phyloP scores from a whole-genome alignment of 1,140 invertebrate species.

The Potamilus streckersoni region DNA sequence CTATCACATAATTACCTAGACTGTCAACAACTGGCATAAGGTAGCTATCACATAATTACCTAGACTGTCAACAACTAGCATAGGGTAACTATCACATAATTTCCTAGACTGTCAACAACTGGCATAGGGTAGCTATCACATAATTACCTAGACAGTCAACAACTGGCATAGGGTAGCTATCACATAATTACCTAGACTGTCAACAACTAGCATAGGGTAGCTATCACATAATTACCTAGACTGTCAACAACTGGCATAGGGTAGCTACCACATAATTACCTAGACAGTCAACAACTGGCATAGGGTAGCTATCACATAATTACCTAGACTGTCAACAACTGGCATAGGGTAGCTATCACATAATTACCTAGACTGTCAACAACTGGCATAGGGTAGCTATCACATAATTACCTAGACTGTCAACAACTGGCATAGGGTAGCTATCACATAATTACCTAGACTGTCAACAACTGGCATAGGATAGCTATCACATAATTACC shows the following conservation, averaged over 20 bases:
- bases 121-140: constrained; percentile 90
- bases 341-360: constrained; percentile 90
- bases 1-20: too few species aligned
- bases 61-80: constrained; percentile 76
- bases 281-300: constrained; percentile 76
- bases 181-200: constrained; percentile 58
- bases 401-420: constrained; percentile 58
- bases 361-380: constrained; percentile 66
- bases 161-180: constrained; percentile 87
- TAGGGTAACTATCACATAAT: constrained; percentile 78
- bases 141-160: constrained; percentile 66
- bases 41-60: constrained; percentile 71
- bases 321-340: constrained; percentile 69
- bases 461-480: constrained; percentile 80
- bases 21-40: constrained; percentile 80
- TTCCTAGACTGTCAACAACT: constrained; percentile 69
- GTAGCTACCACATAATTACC: constrained; percentile 71
- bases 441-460: too few species aligned
- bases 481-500: too few species aligned
- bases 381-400: constrained; percentile 87
- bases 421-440: constrained; percentile 84
- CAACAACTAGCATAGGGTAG: constrained; percentile 83
- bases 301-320: constrained; percentile 78
- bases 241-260: constrained; percentile 80
- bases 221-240: too few species aligned